A percentile compares a stretch with the other conserved stretches of the same genome.
phyloP scores from a whole-genome alignment of 2,113 vertebrate genomes.

The Mesocricetus auratus region DNA sequence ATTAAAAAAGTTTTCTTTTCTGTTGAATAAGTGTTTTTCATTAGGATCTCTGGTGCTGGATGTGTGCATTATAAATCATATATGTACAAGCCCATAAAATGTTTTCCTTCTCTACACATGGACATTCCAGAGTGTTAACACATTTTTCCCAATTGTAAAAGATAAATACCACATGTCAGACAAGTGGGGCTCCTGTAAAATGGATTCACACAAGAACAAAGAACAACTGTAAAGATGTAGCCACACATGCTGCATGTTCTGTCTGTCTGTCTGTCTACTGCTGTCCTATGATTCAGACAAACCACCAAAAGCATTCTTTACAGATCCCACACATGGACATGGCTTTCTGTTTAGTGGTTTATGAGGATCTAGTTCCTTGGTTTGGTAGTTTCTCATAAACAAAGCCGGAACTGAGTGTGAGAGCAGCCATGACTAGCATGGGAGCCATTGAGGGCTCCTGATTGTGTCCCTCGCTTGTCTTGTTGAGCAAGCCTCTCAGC shows the following conservation, averaged over 20 bases:
- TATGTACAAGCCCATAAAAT: conserved; percentile 24
- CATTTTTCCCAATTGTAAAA: conserved; percentile 73
- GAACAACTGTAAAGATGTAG: background rate
- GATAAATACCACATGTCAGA: conserved; percentile 66
- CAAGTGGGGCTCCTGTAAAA: conserved; percentile 47
- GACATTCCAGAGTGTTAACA: conserved; percentile 57
- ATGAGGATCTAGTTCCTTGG: background rate
- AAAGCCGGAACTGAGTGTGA: conserved; percentile 34
- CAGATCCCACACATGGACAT: background rate
- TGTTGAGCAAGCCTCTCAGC: background rate
- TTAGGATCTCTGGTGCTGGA: conserved; percentile 54
- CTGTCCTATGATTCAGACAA: background rate
- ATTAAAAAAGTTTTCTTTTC: conserved; percentile 49
- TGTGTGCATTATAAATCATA: conserved; percentile 68
- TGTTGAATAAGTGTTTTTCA: conserved; percentile 65
- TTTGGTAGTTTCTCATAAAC: conserved; percentile 18
- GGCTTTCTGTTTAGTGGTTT: background rate
- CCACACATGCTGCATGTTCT: background rate
- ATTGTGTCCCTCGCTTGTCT: background rate
- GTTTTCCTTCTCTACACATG: conserved; percentile 54
- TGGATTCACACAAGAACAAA: conserved; percentile 43
- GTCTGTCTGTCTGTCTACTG: background rate
- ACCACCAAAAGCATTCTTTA: conserved; percentile 44
- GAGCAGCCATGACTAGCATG: background rate
- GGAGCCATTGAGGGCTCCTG: background rate